Evolutionary conservation across 1,140 invertebrate species (phyloP).

Genomic region (Aphidius gifuensis): DNA sequence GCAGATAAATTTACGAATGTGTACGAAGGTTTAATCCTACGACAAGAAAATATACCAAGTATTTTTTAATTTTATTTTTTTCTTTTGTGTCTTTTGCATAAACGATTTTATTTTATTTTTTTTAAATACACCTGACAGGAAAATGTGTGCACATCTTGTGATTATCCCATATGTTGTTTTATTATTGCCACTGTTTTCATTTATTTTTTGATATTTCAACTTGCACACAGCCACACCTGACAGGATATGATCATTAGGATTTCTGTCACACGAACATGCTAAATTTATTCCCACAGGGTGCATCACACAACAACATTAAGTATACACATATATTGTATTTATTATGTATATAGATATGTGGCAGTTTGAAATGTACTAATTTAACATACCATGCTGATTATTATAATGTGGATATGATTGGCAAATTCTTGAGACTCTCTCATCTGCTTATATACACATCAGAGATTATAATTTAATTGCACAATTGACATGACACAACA

Average conservation of each 20-base stretch:
- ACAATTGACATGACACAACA: too few relatives aligned
- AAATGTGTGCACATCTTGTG: constrained; percentile 2
- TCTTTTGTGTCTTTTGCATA: not conserved
- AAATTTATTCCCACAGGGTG: not conserved
- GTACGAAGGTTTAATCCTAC: too few relatives aligned
- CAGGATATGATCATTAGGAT: constrained; percentile 23
- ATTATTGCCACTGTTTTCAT: not conserved
- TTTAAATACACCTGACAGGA: constrained; percentile 12
- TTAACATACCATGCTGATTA: too few relatives aligned
- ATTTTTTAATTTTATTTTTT: too few relatives aligned
- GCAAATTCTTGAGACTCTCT: too few relatives aligned
- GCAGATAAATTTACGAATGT: too few relatives aligned
- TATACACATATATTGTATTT: not conserved
- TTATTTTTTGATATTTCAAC: not conserved
- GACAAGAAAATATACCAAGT: too few relatives aligned
- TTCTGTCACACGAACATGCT: constrained; percentile 20
- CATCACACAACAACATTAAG: not conserved
- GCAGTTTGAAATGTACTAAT: too few relatives aligned
- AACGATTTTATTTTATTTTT: not conserved
- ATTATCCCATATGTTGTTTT: not conserved
- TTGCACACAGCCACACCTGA: constrained; percentile 13
- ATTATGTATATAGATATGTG: not conserved
- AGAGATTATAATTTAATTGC: too few relatives aligned
- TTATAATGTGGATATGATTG: too few relatives aligned
- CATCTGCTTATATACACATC: too few relatives aligned